phyloP scores from a whole-genome alignment of 1,140 invertebrate genomes.

The Phymorhynchus buccinoides region DNA sequence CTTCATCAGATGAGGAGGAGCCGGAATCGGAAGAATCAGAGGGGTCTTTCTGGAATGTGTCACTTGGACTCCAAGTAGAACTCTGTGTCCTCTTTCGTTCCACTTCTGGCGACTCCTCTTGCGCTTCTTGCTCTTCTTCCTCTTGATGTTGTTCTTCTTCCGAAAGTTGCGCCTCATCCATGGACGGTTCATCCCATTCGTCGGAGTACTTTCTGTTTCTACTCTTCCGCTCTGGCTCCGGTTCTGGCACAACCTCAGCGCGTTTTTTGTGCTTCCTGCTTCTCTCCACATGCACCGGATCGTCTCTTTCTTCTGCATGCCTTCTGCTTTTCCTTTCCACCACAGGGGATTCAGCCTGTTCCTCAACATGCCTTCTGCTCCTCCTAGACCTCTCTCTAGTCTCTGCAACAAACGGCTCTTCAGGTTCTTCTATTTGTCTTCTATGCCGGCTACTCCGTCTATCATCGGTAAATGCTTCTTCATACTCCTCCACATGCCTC shows the following conservation, averaged over 20 bases:
- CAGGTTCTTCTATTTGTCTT: not conserved
- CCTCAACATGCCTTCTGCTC: not conserved
- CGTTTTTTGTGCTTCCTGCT: not conserved
- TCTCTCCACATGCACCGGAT: not conserved
- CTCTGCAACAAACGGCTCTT: not conserved
- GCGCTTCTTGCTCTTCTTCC: too few relatives aligned
- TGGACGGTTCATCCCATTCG: conserved; percentile 1
- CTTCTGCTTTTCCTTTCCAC: not conserved
- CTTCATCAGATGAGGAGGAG: conserved; percentile 2
- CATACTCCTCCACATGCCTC: not conserved
- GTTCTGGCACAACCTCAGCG: not conserved
- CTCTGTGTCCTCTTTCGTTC: conserved; percentile 9
- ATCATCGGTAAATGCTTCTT: not conserved
- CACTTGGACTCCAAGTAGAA: conserved; percentile 28
- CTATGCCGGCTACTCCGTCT: not conserved
- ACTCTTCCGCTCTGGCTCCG: not conserved
- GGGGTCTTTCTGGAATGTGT: conserved; percentile 33
- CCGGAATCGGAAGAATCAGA: conserved; percentile 20
- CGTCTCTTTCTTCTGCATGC: conserved; percentile 4
- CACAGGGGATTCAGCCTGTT: not conserved
- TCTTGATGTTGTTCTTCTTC: not conserved
- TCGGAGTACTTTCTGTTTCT: not conserved
- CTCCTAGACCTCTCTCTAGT: not conserved
- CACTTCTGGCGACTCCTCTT: not conserved
- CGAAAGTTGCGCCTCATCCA: not conserved